Evolutionary conservation across 2,797 vertebrate species (phyloP).

Genomic region (Hybognathus amarus): DNA sequence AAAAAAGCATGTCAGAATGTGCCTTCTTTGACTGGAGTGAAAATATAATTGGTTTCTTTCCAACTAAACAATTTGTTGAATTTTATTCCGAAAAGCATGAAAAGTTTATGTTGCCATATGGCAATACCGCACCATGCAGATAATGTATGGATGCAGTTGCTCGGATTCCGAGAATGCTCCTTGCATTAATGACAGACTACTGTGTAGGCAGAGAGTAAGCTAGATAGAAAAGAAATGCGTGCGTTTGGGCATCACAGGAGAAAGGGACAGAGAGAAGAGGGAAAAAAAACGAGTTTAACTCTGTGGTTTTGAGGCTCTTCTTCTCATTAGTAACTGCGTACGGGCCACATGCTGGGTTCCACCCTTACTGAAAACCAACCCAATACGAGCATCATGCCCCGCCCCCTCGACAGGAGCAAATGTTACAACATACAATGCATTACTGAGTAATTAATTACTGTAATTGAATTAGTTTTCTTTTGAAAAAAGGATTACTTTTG

Average conservation of each 20-base stretch:
- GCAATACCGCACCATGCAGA: background rate
- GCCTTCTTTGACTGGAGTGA: background rate
- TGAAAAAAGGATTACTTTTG: background rate
- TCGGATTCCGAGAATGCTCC: slow-evolving; percentile 74
- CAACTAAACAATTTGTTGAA: background rate
- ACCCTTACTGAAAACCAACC: slow-evolving; percentile 59
- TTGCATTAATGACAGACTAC: slow-evolving; percentile 77
- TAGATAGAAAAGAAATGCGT: background rate
- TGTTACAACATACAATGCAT: background rate
- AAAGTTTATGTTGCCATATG: slow-evolving; percentile 13
- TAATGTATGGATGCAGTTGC: slow-evolving; percentile 22
- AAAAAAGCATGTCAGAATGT: background rate
- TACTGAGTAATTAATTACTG: background rate
- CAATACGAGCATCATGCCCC: background rate
- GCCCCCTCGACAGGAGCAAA: too few relatives aligned
- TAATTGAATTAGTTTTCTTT: background rate
- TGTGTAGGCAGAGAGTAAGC: slow-evolving; percentile 35
- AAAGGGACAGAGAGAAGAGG: slow-evolving; percentile 65
- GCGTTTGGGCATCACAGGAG: background rate
- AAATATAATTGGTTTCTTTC: background rate
- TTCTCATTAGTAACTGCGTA: slow-evolving; percentile 77
- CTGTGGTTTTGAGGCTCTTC: slow-evolving; percentile 65
- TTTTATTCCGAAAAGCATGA: background rate
- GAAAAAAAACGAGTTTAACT: slow-evolving; percentile 61
- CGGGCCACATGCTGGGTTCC: slow-evolving; percentile 69